A percentile compares a stretch with the other conserved stretches of the same genome.
Conservation (phyloP, 2,888 invertebrate species). For the Nemapogon koenigi region DNA sequence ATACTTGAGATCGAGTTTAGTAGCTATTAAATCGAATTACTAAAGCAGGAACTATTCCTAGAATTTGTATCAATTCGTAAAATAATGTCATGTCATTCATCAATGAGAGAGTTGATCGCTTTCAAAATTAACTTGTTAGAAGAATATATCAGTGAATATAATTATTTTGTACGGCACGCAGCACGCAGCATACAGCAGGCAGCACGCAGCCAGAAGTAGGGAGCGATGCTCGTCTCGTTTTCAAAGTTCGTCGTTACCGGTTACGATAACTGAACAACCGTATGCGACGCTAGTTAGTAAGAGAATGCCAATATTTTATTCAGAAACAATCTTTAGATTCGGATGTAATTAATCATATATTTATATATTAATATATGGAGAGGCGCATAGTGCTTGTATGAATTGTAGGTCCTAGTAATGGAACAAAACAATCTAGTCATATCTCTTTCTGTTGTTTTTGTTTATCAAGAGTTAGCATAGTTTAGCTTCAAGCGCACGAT, state of each 20-base stretch:
- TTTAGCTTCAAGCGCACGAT: conserved; percentile 61
- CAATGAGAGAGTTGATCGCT: conserved; percentile 7
- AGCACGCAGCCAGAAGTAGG: neutral
- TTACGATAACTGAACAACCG: no score
- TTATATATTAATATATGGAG: conserved; percentile 60
- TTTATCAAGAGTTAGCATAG: conserved; percentile 61
- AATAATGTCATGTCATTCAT: conserved; percentile 7
- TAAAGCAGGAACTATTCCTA: conserved; percentile 19
- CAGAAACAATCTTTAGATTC: conserved; percentile 54
- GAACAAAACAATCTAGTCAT: conserved; percentile 62
- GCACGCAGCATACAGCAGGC: conserved; percentile 13
- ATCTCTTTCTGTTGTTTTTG: conserved; percentile 56
- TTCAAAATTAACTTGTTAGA: no score
- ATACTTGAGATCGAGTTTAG: conserved; percentile 20
- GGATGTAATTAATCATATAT: conserved; percentile 56
- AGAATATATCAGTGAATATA: conserved; percentile 21
- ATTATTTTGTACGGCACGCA: conserved; percentile 14
- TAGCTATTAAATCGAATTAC: conserved; percentile 18
- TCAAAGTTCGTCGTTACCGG: neutral
- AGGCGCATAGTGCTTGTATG: conserved; percentile 64
- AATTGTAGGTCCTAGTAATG: conserved; percentile 54
- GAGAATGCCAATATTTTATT: conserved; percentile 63
- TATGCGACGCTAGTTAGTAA: conserved; percentile 45
- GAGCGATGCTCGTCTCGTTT: neutral
- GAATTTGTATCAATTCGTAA: conserved; percentile 18